phyloP scores from a whole-genome alignment of 2,797 vertebrate species.

The Calcarius lapponicus region DNA sequence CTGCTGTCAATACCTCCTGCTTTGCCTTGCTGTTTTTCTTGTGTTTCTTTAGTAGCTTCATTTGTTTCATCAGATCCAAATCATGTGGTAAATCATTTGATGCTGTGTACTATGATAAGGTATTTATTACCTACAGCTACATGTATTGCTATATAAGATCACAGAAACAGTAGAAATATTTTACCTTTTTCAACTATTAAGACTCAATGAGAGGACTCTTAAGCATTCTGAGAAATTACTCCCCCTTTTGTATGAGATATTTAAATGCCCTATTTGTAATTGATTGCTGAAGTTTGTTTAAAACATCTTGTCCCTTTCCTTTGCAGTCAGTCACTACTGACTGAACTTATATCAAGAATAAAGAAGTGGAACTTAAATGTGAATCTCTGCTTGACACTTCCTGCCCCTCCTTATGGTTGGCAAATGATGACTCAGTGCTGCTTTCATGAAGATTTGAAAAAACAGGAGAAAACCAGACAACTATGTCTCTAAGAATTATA shows the following conservation, averaged over 20 bases:
- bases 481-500: neutral
- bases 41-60: slow-evolving; percentile 48
- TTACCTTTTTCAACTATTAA: neutral
- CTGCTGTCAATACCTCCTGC: slow-evolving; percentile 30
- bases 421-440: neutral
- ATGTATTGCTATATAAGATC: neutral
- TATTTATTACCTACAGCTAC: slow-evolving; percentile 1
- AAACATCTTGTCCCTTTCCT: neutral
- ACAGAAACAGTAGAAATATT: neutral
- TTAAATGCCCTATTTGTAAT: neutral
- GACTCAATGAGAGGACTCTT: neutral
- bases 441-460: neutral
- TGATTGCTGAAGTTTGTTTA: neutral
- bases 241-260: neutral
- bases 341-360: neutral
- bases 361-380: neutral
- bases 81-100: slow-evolving; percentile 55
- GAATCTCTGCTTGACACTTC: neutral
- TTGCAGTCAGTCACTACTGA: neutral
- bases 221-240: neutral
- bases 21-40: slow-evolving; percentile 50
- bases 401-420: neutral
- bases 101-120: neutral
- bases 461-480: neutral
- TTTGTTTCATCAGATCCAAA: slow-evolving; percentile 54